Base-by-base conservation (phyloP, 2,888 invertebrate species). In the Bibio marci region DNA sequence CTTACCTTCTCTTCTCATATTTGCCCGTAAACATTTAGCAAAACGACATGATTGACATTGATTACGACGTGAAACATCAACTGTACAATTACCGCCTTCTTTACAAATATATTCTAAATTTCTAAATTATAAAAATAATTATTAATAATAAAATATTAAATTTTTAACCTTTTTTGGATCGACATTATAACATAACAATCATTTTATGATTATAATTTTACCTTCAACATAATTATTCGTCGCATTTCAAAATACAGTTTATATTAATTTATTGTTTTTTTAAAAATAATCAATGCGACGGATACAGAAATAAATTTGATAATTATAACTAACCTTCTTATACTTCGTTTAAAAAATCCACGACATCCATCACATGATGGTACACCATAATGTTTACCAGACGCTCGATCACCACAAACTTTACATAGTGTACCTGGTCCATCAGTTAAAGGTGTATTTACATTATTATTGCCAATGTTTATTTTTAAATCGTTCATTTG, bases 1-100 rank as follows among this genome's bases (percentile, higher is more conserved):
- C n/a, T 72, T 63, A 91, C 91, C 91, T 59, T 91, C 90, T 59
- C 80, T 75, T 61, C 90, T 87, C 91, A 92, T 92, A 59, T 87
- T 88, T 48, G 87, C 88, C 49, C 77, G 73, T 14, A 91, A 69
- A 59, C 91, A 92, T 57, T 91, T 91, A 42, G 80, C 74, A 62
- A 92, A 90, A 34, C 92, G 71, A 57, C 94, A 92, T 0, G 91
- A 83, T 59, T 92, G 92, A 55, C 94, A 94, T 59, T 92, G 92
- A 64, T 94, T 94, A 37, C 92, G 65, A 37, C 91, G 68, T 0
- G 85, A 85, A 3, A 92, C 88, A 54, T 94, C 91, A 15, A 94
- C 90, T 4, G 90, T 67, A 54, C 94, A 94, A 1, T 73, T 68
- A 1, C 83, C 82, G 47, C 73, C 78, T 58, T 91, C 91, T 58